Evolutionary conservation across 2,797 vertebrate genomes (phyloP).

Genomic region (Chaunax sp.): DNA sequence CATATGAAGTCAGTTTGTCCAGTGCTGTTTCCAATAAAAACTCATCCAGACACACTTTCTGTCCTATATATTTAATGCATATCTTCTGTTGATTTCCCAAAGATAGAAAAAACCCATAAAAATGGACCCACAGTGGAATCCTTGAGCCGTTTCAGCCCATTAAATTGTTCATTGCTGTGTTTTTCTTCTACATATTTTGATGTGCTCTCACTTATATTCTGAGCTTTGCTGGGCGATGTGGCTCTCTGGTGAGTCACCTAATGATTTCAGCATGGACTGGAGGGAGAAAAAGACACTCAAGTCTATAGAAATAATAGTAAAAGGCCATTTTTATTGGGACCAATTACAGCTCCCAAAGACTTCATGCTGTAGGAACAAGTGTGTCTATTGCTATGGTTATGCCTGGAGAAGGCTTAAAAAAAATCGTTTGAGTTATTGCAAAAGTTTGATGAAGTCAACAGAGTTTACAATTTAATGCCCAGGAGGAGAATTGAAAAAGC

Average conservation of each 20-base stretch:
- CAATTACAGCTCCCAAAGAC: constrained; percentile 36
- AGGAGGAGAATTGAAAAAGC: constrained; percentile 13
- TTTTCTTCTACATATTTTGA: constrained; percentile 60
- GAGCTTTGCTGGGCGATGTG: constrained; percentile 55
- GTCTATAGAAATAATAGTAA: constrained; percentile 48
- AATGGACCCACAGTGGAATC: constrained; percentile 22
- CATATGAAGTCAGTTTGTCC: constrained; percentile 48
- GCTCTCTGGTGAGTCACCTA: constrained; percentile 73
- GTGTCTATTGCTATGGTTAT: constrained; percentile 7
- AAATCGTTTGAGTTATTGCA: neutral
- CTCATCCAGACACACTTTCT: constrained; percentile 36
- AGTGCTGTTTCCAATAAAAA: constrained; percentile 32
- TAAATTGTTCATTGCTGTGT: constrained; percentile 54
- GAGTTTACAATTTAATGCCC: constrained; percentile 10
- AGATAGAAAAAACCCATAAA: constrained; percentile 9
- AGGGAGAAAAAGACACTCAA: constrained; percentile 62
- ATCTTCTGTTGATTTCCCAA: constrained; percentile 37
- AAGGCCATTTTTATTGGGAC: constrained; percentile 53
- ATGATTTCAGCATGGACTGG: constrained; percentile 69
- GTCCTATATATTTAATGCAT: constrained; percentile 25
- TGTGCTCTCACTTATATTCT: constrained; percentile 67
- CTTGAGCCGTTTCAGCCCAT: constrained; percentile 47
- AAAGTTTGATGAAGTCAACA: constrained; percentile 9
- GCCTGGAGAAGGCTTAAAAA: constrained; percentile 1
- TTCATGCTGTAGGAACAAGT: constrained; percentile 23